phyloP scores from a whole-genome alignment of 1,140 invertebrate genomes.

The Trichonephila clavata region DNA sequence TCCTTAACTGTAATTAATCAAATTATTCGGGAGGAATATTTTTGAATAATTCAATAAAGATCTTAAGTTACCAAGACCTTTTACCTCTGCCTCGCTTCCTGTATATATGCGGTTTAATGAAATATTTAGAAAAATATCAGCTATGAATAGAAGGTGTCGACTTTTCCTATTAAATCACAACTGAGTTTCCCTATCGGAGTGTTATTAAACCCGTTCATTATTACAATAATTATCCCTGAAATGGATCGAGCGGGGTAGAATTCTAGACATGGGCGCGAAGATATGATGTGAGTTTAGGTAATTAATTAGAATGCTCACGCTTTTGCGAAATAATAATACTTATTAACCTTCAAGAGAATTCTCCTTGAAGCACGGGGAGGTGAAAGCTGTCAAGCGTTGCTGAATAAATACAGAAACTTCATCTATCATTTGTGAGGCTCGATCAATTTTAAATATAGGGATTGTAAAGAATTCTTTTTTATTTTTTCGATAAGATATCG shows the following conservation, averaged over 20 bases:
- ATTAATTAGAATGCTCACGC: conserved; percentile 13
- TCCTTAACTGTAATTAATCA: too few relatives aligned
- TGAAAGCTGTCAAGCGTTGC: neutral
- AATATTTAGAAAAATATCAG: neutral
- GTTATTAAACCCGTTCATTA: conserved; percentile 11
- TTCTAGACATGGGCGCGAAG: conserved; percentile 10
- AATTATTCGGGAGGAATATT: too few relatives aligned
- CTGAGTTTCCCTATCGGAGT: neutral
- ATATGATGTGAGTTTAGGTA: conserved; percentile 41
- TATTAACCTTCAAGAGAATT: neutral
- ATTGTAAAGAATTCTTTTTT: neutral
- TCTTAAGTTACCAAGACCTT: too few relatives aligned
- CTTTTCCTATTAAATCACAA: neutral
- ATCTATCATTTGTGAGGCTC: neutral
- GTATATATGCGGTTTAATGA: neutral
- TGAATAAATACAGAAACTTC: neutral
- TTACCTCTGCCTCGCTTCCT: neutral
- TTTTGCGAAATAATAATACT: conserved; percentile 19
- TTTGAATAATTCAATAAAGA: too few relatives aligned
- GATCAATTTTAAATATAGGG: neutral
- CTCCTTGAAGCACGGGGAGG: neutral
- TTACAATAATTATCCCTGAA: conserved; percentile 26
- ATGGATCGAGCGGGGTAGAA: neutral
- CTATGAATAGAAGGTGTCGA: neutral
- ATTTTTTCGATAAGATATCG: too few relatives aligned